Percentiles rank a stretch among this genome's conserved stretches.
phyloP scores from a whole-genome alignment of 2,888 invertebrate genomes.

The Agrochola lota region DNA sequence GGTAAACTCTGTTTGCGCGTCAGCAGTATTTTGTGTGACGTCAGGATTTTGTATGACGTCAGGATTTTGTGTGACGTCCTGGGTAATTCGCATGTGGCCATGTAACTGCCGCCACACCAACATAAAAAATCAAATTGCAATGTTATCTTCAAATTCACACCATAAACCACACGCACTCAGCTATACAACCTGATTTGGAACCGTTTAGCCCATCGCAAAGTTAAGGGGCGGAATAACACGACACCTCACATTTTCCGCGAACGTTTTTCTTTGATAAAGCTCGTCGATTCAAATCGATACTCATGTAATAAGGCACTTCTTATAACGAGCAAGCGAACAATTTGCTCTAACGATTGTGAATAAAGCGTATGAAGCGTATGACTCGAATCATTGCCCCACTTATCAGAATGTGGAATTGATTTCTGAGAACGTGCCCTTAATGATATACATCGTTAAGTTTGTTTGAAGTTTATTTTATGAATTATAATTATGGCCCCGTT shows the following conservation, averaged over 20 bases:
- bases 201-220: conserved; percentile 27
- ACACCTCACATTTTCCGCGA: conserved; percentile 33
- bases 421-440: conserved; percentile 27
- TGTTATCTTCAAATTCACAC: conserved; percentile 35
- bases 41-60: too few species aligned
- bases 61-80: too few species aligned
- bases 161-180: conserved; percentile 46
- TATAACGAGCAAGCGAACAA: conserved; percentile 59
- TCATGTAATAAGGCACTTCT: conserved; percentile 62
- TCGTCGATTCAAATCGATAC: conserved; percentile 52
- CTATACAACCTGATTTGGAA: conserved; percentile 47
- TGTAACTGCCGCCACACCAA: too few species aligned
- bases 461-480: conserved; percentile 23
- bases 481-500: neutral
- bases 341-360: conserved; percentile 62
- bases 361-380: conserved; percentile 41
- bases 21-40: too few species aligned
- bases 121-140: conserved; percentile 20
- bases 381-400: conserved; percentile 58
- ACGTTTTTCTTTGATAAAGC: conserved; percentile 49
- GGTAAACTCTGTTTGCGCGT: too few species aligned
- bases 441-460: conserved; percentile 31
- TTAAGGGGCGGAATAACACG: conserved; percentile 42
- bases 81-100: too few species aligned
- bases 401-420: conserved; percentile 47